Base-by-base conservation (phyloP, 1,140 invertebrate species). In the Daktulosphaira vitifoliae region DNA sequence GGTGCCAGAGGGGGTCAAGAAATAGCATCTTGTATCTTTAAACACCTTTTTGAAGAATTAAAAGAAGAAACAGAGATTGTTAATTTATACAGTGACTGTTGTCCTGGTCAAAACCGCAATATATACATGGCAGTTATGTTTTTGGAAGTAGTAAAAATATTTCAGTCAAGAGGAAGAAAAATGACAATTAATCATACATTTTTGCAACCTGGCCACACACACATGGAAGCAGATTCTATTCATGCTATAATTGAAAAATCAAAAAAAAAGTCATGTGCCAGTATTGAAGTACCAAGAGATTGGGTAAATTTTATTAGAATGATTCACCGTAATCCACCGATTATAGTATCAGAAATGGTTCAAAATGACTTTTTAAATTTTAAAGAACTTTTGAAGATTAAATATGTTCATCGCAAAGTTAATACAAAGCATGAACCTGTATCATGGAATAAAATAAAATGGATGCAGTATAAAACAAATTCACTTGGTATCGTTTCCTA, bases 61-160 rank as follows among this genome's bases (percentile, higher is more conserved):
- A 42, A 54, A 37, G 29, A 50, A 51, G 48, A 50, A 37, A 39
- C 38, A 7, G 49, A 44, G 5, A 18, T 29, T 26, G 38, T 64
- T 38, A 46, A 48, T 16, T 51, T 62, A 16, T 62, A 67, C 52
- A 62, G 53, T 39, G 38, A 66, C 42, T 53, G 29, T 15, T 56
- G 39, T 56, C 49, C 15, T n/a, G 54, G 66, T 26, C 66, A 62
- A 50, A 67, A 67, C 59, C 46, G 48, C 33, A 67, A 64, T 49
- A 25, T 38, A 16, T 42, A 62, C 3, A 26, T 33, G 25, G 46
- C 46, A 59, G 37, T 64, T 53, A 42, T 51, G 15, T 49, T 50
- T 18, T 29, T 29, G 37, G n/a, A 29, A 37, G 37, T 65, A 48
- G 8, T 15, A 13, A 33, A 33, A 23, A 33, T 39, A n/a, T 48